A percentile compares a stretch with the other conserved stretches of the same genome.
Conservation (phyloP, 2,797 vertebrate species). For the Semotilus atromaculatus region DNA sequence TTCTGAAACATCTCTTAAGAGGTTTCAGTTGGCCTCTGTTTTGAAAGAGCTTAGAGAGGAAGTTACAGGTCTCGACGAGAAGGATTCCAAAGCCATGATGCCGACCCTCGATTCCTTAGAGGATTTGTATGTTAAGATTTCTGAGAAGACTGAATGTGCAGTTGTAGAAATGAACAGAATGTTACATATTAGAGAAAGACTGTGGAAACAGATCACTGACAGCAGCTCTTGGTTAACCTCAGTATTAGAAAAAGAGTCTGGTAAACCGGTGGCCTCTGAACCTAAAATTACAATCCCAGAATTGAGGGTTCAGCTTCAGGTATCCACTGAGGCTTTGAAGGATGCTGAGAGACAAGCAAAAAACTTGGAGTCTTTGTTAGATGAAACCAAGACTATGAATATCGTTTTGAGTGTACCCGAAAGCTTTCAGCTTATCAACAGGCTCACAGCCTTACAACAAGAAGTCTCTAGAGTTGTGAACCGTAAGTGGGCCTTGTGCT, state of each 20-base stretch:
- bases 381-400: slow-evolving; percentile 66
- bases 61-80: slow-evolving; percentile 60
- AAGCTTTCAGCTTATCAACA: slow-evolving; percentile 73
- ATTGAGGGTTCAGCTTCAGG: slow-evolving; percentile 69
- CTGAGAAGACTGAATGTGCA: slow-evolving; percentile 75
- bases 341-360: slow-evolving; percentile 75
- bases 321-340: slow-evolving; percentile 71
- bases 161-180: slow-evolving; percentile 79
- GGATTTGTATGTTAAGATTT: slow-evolving; percentile 76
- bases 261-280: slow-evolving; percentile 61
- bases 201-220: slow-evolving; percentile 75
- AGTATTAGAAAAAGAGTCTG: slow-evolving; percentile 68
- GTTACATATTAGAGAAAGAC: slow-evolving; percentile 77
- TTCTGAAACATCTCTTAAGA: slow-evolving; percentile 74
- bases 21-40: slow-evolving; percentile 71
- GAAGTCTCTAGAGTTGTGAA: slow-evolving; percentile 70
- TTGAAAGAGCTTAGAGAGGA: slow-evolving; percentile 71
- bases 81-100: slow-evolving; percentile 69
- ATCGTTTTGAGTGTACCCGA: slow-evolving; percentile 68
- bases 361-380: slow-evolving; percentile 71
- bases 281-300: slow-evolving; percentile 68
- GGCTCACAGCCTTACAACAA: slow-evolving; percentile 70
- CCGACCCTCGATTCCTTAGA: slow-evolving; percentile 74
- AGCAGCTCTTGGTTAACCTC: slow-evolving; percentile 77
- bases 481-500: slow-evolving; percentile 67